Percentiles rank a stretch among this genome's conserved stretches.
Conservation (phyloP, 2,888 invertebrate genomes). For the Leptinotarsa rubiginosa region DNA sequence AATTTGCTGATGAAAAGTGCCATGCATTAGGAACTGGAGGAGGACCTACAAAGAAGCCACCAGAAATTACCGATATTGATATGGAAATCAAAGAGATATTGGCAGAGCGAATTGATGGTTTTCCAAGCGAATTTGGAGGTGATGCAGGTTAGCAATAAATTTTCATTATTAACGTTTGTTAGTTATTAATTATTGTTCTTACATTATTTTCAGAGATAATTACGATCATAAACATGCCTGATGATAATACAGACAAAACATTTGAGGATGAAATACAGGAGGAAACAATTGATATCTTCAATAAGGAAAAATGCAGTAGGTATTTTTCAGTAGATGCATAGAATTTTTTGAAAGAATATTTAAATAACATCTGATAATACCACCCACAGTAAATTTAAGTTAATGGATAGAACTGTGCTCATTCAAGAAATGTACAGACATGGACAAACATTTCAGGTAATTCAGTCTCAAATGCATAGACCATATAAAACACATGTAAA, state of each 20-base stretch:
- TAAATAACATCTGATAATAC: background rate
- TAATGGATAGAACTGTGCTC: too few relatives aligned
- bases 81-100: slow-evolving; percentile 15
- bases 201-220: slow-evolving; percentile 6
- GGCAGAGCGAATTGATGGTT: slow-evolving; percentile 9
- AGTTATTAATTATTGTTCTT: background rate
- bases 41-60: slow-evolving; percentile 29
- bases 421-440: background rate
- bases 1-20: slow-evolving; percentile 42
- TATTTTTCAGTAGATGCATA: slow-evolving; percentile 2
- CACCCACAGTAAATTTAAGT: too few relatives aligned
- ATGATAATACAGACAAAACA: background rate
- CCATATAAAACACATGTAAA: too few relatives aligned
- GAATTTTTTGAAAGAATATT: background rate
- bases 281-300: background rate
- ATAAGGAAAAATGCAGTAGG: background rate
- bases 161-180: background rate
- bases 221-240: background rate
- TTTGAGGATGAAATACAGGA: slow-evolving; percentile 1
- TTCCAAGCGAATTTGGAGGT: background rate
- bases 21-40: slow-evolving; percentile 35
- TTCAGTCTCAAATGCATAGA: too few relatives aligned
- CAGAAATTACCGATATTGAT: slow-evolving; percentile 35
- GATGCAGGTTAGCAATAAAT: slow-evolving; percentile 16
- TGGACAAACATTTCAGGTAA: too few relatives aligned